Conservation (phyloP, 2,888 invertebrate species). For the Eupithecia insigniata region DNA sequence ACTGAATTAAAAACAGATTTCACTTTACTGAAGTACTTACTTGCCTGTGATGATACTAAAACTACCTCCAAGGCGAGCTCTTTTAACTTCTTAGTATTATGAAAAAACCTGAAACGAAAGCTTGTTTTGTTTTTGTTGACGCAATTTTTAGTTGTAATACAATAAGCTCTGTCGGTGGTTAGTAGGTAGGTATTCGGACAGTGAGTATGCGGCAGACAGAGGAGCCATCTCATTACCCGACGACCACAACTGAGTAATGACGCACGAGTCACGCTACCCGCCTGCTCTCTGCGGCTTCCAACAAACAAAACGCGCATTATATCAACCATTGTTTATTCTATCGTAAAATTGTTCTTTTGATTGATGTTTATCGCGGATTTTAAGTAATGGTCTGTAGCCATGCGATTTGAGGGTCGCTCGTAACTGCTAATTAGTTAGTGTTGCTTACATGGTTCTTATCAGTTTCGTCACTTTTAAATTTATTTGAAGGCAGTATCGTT, state of each 20-base stretch:
- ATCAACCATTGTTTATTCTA: slow-evolving; percentile 44
- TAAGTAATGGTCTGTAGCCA: slow-evolving; percentile 36
- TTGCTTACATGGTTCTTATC: slow-evolving; percentile 35
- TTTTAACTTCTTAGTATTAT: not conserved
- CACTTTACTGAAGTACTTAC: not conserved
- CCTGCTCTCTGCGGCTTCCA: slow-evolving; percentile 59
- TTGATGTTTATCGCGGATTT: slow-evolving; percentile 40
- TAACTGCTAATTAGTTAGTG: slow-evolving; percentile 39
- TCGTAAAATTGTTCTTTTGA: slow-evolving; percentile 43
- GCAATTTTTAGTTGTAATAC: not conserved
- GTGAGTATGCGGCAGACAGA: slow-evolving; percentile 50
- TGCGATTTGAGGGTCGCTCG: slow-evolving; percentile 37
- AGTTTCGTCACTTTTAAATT: slow-evolving; percentile 34
- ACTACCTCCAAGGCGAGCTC: not conserved
- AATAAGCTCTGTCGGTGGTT: slow-evolving; percentile 5
- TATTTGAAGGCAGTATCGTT: slow-evolving; percentile 26
- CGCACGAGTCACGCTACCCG: slow-evolving; percentile 61
- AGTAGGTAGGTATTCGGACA: slow-evolving; percentile 21
- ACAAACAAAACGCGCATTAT: slow-evolving; percentile 59
- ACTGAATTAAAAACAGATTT: not conserved
- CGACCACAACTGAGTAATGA: slow-evolving; percentile 74
- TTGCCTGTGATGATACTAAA: not conserved
- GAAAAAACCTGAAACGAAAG: not conserved
- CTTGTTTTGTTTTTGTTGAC: not conserved
- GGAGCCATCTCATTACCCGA: slow-evolving; percentile 72